Base-by-base conservation (phyloP, 2,888 invertebrate species). In the Xylota segnis region DNA sequence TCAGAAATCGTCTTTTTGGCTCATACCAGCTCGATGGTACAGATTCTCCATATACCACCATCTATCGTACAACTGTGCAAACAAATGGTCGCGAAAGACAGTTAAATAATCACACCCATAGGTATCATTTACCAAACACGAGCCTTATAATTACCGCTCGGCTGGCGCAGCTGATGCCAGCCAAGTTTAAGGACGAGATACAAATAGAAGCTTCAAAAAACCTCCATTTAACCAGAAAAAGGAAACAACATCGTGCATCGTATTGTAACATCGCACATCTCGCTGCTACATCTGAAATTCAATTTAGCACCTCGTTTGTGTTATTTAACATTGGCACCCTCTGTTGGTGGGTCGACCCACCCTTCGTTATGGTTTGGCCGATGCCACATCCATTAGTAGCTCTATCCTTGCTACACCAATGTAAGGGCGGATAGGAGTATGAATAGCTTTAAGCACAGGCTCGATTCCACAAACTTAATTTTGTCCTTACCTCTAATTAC, bases 221-320 rank as follows among this genome's bases (percentile, higher is more conserved):
- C 83, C 61, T 74, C 65, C 70, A 52, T 12, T 65, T 71, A 29
- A 75, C 68, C 50, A 84, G 34, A 75, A 65, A 75, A 70, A 84
- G 27, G 54, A 75, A 79, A 52, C 58, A 79, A 70, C 74, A 75
- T 58, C 68, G 40, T 58, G n/a, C 47, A 56, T 40, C 37, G 68
- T 37, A 58, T 58, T 10, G 50, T 50, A n/a, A 37, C 23, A 40
- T 75, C 59, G 50, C 23, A 45, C 65, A 59, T 61, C 58, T 58
- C 23, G 45, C 68, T 47, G 9, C 52, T 66, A 79, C 79, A 79
- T 79, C 75, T 54, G 75, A 81, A 84, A 81, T 81, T 84, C 75
- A 84, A 84, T 84, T 84, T 84, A 84, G 84, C 84, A 84, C 84
- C 81, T 84, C 84, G 84, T 84, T 84, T 84, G 81, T 84, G 75